Base-by-base conservation (phyloP, 2,797 vertebrate species). In the Phalloptychus januarius region DNA sequence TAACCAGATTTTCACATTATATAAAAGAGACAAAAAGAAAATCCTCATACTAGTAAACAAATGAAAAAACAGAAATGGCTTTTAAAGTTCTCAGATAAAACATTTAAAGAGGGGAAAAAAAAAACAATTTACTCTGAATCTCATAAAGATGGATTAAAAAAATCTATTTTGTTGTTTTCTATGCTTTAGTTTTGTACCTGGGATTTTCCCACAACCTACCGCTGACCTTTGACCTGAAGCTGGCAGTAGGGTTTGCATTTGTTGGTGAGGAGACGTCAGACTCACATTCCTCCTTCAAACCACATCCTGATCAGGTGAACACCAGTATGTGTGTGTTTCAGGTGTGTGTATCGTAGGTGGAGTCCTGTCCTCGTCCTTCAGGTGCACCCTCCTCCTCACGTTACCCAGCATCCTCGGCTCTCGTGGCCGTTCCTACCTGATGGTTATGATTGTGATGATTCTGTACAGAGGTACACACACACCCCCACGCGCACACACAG, bases 401-500 rank as follows among this genome's bases (percentile, higher is more conserved):
- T 77, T 95, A 38, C 97, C 97, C 85, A 97, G 95, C 87, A 92
- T 97, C 87, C 85, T 98, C 46, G 96, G 98, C 75, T 96, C 96
- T 76, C 96, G 96, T 0, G 97, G 98, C 1, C 94, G 95, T 2
- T 58, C 96, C 5, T 97, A 96, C 48, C 31, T 96, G 50, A 84
- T 97, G 85, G 89, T 97, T 28, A 87, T 96, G 0, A 88, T 96
- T 25, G 67, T 98, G 4, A 90, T 94, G 0, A 88, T 94, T 48
- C 92, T 98, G 76, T 96, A 93, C 63, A 85, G 78, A 0, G 98
- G 98, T 98, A 77, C 76, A 54, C 44, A n/a, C n/a, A 76, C 72
- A 77, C 79, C 44, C 44, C 23, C 31, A 77, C 72, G 40, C 76
- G 63, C 71, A 1, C 69, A 0, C 48, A 23, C 48, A 48, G 5